Percentiles rank a stretch among this genome's conserved stretches.
Conservation (phyloP, 2,888 invertebrate species). For the Aspidiotus rigidus region DNA sequence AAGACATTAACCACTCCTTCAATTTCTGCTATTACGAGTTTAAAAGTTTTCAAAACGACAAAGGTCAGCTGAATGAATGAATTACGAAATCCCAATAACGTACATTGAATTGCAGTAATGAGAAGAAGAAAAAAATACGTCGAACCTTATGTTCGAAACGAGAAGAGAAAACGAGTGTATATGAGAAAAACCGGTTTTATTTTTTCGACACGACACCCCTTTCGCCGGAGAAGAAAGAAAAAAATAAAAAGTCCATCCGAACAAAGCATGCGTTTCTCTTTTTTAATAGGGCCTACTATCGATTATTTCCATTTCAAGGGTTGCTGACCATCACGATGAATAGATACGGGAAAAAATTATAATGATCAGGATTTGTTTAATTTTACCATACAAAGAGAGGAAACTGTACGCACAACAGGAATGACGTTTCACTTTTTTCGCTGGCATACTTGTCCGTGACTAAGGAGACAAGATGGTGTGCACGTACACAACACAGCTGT, state of each 20-base stretch:
- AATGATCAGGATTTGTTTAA: constrained; percentile 11
- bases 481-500: background rate
- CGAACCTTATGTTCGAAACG: no score
- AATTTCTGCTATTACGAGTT: no score
- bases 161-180: background rate
- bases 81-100: no score
- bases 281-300: background rate
- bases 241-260: background rate
- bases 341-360: background rate
- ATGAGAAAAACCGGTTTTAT: background rate
- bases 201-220: background rate
- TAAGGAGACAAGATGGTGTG: constrained; percentile 12
- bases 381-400: background rate
- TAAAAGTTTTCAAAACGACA: no score
- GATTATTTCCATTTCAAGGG: constrained; percentile 5
- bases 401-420: background rate
- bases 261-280: background rate
- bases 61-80: no score
- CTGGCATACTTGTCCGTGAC: background rate
- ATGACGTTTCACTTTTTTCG: constrained; percentile 7
- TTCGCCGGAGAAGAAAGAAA: background rate
- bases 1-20: no score
- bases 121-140: no score
- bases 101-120: no score
- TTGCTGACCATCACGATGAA: background rate